These are phyloP conservation scores for Pelecanus crispus DNA, from an alignment of 2,113 vertebrate genomes.

Conservation along the genomic window DNA sequence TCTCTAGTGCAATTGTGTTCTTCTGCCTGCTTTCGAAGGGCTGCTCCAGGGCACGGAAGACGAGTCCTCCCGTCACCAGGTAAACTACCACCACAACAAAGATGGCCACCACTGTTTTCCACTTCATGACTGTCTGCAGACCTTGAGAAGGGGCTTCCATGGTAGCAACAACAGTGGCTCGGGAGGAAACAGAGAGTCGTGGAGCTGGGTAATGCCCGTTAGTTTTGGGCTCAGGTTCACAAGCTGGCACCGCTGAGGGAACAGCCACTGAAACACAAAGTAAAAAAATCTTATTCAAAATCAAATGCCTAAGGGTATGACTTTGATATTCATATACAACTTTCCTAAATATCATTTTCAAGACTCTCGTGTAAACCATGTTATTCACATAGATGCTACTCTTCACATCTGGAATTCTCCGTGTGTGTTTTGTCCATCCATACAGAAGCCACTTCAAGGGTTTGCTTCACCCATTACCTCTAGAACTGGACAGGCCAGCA, in stretches of 20 bases:
- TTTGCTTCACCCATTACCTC: background rate
- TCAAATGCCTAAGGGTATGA: background rate
- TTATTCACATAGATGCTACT: background rate
- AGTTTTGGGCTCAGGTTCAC: constrained; percentile 79
- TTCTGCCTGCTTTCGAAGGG: constrained; percentile 91
- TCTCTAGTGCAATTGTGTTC: constrained; percentile 85
- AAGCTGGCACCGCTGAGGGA: constrained; percentile 82
- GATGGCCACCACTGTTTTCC: constrained; percentile 93
- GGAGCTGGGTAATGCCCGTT: constrained; percentile 79
- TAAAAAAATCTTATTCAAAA: background rate
- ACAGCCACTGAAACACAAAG: constrained; percentile 82
- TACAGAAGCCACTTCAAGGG: background rate
- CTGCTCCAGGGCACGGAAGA: constrained; percentile 89
- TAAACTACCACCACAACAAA: constrained; percentile 93
- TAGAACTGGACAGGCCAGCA: background rate
- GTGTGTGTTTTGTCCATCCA: background rate
- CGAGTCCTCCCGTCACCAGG: constrained; percentile 87
- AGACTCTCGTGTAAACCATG: background rate
- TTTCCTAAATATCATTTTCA: background rate
- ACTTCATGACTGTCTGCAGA: constrained; percentile 94
- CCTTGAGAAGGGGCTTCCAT: constrained; percentile 82
- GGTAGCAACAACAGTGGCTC: constrained; percentile 83
- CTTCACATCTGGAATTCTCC: background rate
- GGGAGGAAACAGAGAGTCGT: constrained; percentile 82
- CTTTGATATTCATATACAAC: background rate